Percentiles rank a stretch among this genome's conserved stretches.
These are phyloP conservation scores for Xiphophorus hellerii DNA, from an alignment of 2,113 vertebrate genomes.

Conservation along the genomic window DNA sequence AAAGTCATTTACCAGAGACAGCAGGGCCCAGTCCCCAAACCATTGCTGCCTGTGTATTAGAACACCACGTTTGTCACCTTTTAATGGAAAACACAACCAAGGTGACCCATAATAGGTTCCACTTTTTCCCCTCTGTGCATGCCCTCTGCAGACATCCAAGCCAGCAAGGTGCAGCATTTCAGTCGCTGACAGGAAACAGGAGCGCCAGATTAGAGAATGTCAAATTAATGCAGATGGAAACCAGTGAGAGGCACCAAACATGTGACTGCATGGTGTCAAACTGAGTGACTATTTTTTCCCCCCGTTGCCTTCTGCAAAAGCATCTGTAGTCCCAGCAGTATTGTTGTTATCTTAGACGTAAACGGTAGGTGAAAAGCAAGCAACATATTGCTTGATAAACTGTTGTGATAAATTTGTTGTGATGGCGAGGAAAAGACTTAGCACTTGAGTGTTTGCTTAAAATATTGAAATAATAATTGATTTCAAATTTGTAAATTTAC, in stretches of 20 bases:
- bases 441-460: constrained; percentile 11
- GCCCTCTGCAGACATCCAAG: constrained; percentile 59
- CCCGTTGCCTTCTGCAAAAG: constrained; percentile 41
- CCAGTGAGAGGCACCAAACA: constrained; percentile 64
- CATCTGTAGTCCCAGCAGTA: constrained; percentile 47
- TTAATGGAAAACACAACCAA: constrained; percentile 72
- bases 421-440: constrained; percentile 25
- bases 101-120: constrained; percentile 74
- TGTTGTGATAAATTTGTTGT: constrained; percentile 49
- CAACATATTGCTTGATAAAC: constrained; percentile 52
- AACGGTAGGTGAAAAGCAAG: constrained; percentile 45
- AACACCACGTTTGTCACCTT: constrained; percentile 73
- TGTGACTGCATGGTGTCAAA: constrained; percentile 69
- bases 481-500: background rate
- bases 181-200: constrained; percentile 61
- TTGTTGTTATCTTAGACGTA: constrained; percentile 49
- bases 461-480: constrained; percentile 6
- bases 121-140: constrained; percentile 38
- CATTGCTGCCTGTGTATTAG: constrained; percentile 56
- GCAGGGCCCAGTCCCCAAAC: constrained; percentile 56
- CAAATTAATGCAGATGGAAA: constrained; percentile 77
- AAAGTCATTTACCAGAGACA: constrained; percentile 66
- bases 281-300: constrained; percentile 53
- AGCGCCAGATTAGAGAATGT: constrained; percentile 73
- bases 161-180: constrained; percentile 61